Evolutionary conservation across 2,797 vertebrate species (phyloP), one percentile per base, ranked within the genome.

Genomic region (Syngnathus acus): DNA sequence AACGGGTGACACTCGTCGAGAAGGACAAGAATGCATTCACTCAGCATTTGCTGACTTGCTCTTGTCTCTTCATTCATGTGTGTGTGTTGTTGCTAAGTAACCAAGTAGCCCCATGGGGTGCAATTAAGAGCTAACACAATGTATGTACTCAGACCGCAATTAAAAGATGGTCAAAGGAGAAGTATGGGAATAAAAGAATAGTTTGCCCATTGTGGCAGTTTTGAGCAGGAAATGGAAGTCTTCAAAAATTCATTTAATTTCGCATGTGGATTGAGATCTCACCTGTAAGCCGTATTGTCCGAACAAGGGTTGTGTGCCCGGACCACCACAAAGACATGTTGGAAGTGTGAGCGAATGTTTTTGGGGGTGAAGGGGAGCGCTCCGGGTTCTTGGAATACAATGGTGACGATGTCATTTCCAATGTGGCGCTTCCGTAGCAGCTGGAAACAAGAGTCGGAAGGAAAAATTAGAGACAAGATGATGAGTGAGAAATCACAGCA

Each of bases 281-380:
- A 99, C 97, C 97, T 98, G 92, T 98, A 99, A 71, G 94, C 95
- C 76, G 93, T 92, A 39, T 89, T 93, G 65, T 99, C 96, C 0
- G 94, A 94, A 68, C 95, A 95, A 47, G 95, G 95, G 68, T 84
- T 90, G 48, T 97, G 95, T 5, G 88, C 95, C 51, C 91, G 89
- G 48, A 99, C 95, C 6, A 98, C 89, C 85, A 99, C 94, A 16
- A 98, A 99, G 57, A 98, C 96, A 0, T 99, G 96, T 84, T 99
- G 96, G 79, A 99, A 99, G 88, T 99, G 97, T 5, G 96, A 98
- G 11, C 96, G 94, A 68, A 98, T 98, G 85, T 98, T 99, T 89
- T 98, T 98, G 40, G 96, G 96, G 69, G 94, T 98, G 92, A 99
- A 99, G 0, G 97, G 93, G 51, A 94, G 94, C 2, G 97, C 95